Conservation (phyloP, 1,140 invertebrate species). For the Schmidtea mediterranea region DNA sequence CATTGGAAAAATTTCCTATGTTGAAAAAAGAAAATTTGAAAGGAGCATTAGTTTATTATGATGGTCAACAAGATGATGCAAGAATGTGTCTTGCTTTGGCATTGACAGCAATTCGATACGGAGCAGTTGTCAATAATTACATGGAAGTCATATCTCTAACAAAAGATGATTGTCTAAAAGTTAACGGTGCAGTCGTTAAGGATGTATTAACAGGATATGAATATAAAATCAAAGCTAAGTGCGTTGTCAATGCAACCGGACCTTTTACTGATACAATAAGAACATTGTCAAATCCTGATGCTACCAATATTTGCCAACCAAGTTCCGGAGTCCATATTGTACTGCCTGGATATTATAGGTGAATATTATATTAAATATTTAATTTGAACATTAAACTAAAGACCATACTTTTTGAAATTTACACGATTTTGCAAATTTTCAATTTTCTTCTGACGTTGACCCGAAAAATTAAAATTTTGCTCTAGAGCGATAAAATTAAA, state of each 20-base stretch:
- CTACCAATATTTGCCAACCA: slow-evolving; percentile 51
- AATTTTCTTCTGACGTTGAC: too few relatives aligned
- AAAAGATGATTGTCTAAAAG: slow-evolving; percentile 35
- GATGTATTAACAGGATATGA: slow-evolving; percentile 38
- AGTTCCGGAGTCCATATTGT: slow-evolving; percentile 94
- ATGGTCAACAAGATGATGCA: slow-evolving; percentile 94
- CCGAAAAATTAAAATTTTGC: too few relatives aligned
- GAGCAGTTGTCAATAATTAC: slow-evolving; percentile 77
- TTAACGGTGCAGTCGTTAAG: neutral
- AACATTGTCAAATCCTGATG: slow-evolving; percentile 54
- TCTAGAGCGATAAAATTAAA: too few relatives aligned
- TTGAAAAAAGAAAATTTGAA: slow-evolving; percentile 58
- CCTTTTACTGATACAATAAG: slow-evolving; percentile 84
- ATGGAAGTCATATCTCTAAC: slow-evolving; percentile 48
- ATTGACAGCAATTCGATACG: slow-evolving; percentile 57
- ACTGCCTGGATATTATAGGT: slow-evolving; percentile 22
- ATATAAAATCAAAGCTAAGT: slow-evolving; percentile 69
- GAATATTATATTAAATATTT: too few relatives aligned
- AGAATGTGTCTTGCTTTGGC: slow-evolving; percentile 85
- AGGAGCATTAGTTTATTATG: slow-evolving; percentile 92
- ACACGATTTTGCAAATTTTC: too few relatives aligned
- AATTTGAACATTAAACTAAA: too few relatives aligned
- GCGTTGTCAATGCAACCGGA: slow-evolving; percentile 85
- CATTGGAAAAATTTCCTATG: slow-evolving; percentile 91
- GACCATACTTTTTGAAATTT: too few relatives aligned